Percentiles rank a stretch among this genome's conserved stretches.
Conservation (phyloP, 2,888 invertebrate genomes). For the Archaeoteleia sp. region DNA sequence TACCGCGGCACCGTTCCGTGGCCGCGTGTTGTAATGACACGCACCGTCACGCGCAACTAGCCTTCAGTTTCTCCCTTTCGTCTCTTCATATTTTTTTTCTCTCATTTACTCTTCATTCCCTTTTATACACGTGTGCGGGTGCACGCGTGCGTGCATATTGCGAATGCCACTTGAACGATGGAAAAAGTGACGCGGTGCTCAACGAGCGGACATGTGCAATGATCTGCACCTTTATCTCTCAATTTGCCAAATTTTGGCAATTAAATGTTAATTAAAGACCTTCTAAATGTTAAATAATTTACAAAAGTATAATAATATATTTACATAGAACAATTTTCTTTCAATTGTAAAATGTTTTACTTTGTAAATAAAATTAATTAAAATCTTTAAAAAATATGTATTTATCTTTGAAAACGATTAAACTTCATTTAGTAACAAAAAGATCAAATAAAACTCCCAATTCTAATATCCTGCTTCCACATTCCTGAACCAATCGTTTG, state of each 20-base stretch:
- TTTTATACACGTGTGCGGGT: constrained; percentile 36
- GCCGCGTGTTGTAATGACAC: constrained; percentile 60
- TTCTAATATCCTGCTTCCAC: too few relatives aligned
- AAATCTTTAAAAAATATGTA: too few relatives aligned
- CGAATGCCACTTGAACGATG: constrained; percentile 27
- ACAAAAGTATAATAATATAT: too few relatives aligned
- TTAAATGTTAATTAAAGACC: too few relatives aligned
- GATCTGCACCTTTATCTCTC: constrained; percentile 17
- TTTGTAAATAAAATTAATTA: too few relatives aligned
- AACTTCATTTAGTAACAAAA: too few relatives aligned
- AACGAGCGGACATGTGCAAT: constrained; percentile 20
- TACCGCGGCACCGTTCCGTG: constrained; percentile 42
- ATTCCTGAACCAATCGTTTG: too few relatives aligned
- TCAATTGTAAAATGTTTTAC: too few relatives aligned
- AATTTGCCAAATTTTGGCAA: neutral
- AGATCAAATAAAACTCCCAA: too few relatives aligned
- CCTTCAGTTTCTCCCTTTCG: constrained; percentile 39
- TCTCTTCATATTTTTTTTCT: constrained; percentile 21
- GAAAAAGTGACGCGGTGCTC: constrained; percentile 4
- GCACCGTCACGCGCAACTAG: constrained; percentile 56
- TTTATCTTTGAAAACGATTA: too few relatives aligned
- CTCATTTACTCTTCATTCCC: constrained; percentile 32
- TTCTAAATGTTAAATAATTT: too few relatives aligned
- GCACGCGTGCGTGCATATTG: constrained; percentile 46
- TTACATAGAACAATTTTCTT: too few relatives aligned